These are phyloP conservation scores for Drosophila mercatorum DNA, from an alignment of 2,888 invertebrate species.

Conservation along the genomic window DNA sequence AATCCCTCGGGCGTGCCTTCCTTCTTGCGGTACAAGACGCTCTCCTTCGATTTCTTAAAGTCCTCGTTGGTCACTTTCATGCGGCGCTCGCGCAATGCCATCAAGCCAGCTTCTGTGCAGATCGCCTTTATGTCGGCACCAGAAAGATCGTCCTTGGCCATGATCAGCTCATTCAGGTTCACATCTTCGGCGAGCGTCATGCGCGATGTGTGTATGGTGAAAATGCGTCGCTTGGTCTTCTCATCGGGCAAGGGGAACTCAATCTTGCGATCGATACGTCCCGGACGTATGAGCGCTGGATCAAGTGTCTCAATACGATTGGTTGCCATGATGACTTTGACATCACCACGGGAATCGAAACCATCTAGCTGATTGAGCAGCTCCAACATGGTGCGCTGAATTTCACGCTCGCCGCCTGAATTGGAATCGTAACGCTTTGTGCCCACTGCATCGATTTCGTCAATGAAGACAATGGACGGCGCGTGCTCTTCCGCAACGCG, in stretches of 20 bases:
- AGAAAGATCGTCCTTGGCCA: constrained; percentile 99
- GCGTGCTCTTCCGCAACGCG: constrained; percentile 99
- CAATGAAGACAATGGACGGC: constrained; percentile 99
- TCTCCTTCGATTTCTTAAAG: constrained; percentile 99
- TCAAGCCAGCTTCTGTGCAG: constrained; percentile 99
- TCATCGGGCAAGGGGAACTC: constrained; percentile 99
- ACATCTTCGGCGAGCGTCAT: constrained; percentile 99
- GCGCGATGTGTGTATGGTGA: constrained; percentile 98
- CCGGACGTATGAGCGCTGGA: constrained; percentile 99
- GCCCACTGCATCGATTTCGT: constrained; percentile 99
- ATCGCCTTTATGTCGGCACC: constrained; percentile 99
- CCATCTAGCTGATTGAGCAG: constrained; percentile 99
- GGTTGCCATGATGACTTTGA: constrained; percentile 98
- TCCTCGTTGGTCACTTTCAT: constrained; percentile 99
- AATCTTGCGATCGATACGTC: constrained; percentile 99
- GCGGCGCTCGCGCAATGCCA: constrained; percentile 98
- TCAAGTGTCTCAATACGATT: constrained; percentile 99
- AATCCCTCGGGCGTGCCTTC: constrained; percentile 99
- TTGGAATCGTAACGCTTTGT: constrained; percentile 99
- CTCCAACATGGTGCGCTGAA: constrained; percentile 99
- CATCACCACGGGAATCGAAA: constrained; percentile 98
- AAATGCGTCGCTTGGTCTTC: constrained; percentile 98
- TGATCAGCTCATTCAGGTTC: constrained; percentile 97
- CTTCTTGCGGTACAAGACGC: constrained; percentile 99
- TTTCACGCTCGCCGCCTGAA: constrained; percentile 99